These are phyloP conservation scores for Teleogryllus occipitalis DNA, from an alignment of 1,140 invertebrate species.

Conservation along the genomic window DNA sequence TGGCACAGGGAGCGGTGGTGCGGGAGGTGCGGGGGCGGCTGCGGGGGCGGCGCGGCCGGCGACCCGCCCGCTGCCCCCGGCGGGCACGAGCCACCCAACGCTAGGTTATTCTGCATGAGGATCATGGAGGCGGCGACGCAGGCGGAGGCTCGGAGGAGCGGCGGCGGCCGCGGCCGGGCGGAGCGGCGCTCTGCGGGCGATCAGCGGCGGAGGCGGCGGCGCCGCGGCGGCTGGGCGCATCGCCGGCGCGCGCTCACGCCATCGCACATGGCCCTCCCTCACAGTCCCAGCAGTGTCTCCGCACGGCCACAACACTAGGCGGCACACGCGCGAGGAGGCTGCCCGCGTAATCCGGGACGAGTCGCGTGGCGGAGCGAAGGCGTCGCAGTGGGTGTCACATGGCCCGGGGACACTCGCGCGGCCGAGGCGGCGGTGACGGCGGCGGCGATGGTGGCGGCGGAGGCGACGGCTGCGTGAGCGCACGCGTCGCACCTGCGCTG, in stretches of 20 bases:
- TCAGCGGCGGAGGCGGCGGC: no score
- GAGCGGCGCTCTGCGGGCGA: no score
- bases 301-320: no score
- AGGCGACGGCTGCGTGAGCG: neutral
- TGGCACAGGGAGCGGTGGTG: neutral
- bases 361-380: no score
- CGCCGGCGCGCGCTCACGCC: neutral
- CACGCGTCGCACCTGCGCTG: neutral
- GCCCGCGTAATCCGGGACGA: no score
- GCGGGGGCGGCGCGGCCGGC: neutral
- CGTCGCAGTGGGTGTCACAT: no score
- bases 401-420: no score
- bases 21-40: constrained; percentile 4
- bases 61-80: constrained; percentile 3
- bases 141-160: neutral
- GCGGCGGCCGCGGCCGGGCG: neutral
- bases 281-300: neutral
- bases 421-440: no score
- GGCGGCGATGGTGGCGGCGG: no score
- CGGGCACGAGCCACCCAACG: constrained; percentile 16
- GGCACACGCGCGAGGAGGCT: no score
- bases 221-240: neutral
- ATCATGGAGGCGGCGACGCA: constrained; percentile 12
- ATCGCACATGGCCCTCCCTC: neutral
- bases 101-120: constrained; percentile 17